Evolutionary conservation across 2,888 invertebrate genomes (phyloP).

Genomic region (Mycalesis mineus): DNA sequence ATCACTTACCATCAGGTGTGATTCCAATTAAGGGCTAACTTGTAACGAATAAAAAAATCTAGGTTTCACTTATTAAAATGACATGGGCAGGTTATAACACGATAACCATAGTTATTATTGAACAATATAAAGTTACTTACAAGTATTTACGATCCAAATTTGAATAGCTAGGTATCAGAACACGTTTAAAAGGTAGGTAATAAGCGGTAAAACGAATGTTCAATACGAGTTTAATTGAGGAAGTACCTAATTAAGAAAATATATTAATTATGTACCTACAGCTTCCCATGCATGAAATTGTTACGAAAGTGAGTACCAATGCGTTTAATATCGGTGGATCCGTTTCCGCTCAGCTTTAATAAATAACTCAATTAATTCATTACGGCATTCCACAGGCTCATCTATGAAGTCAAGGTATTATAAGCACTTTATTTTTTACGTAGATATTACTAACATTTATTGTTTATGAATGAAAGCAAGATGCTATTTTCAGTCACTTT

Average conservation of each 20-base stretch:
- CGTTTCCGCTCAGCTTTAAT: conserved; percentile 11
- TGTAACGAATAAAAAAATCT: too few species aligned
- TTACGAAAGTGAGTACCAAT: conserved; percentile 2
- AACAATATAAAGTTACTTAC: neutral
- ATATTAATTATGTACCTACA: conserved; percentile 8
- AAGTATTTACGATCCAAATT: conserved; percentile 19
- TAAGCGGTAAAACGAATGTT: conserved; percentile 22
- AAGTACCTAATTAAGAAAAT: conserved; percentile 22
- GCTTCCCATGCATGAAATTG: conserved; percentile 9
- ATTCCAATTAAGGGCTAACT: too few species aligned
- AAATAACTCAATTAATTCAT: conserved; percentile 5
- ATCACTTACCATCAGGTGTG: too few species aligned
- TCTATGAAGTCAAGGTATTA: neutral
- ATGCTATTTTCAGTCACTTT: too few species aligned
- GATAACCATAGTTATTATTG: neutral
- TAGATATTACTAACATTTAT: too few species aligned
- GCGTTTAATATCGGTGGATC: conserved; percentile 7
- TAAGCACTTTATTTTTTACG: too few species aligned
- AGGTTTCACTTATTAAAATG: too few species aligned
- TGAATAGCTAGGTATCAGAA: conserved; percentile 16
- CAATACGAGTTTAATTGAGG: conserved; percentile 19
- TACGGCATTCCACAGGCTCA: neutral
- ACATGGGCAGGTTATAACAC: too few species aligned
- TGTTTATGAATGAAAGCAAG: too few species aligned
- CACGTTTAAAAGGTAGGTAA: conserved; percentile 15